Percentiles rank a stretch among this genome's conserved stretches.
Conservation (phyloP, 1,140 invertebrate species). For the Phymorhynchus buccinoides region DNA sequence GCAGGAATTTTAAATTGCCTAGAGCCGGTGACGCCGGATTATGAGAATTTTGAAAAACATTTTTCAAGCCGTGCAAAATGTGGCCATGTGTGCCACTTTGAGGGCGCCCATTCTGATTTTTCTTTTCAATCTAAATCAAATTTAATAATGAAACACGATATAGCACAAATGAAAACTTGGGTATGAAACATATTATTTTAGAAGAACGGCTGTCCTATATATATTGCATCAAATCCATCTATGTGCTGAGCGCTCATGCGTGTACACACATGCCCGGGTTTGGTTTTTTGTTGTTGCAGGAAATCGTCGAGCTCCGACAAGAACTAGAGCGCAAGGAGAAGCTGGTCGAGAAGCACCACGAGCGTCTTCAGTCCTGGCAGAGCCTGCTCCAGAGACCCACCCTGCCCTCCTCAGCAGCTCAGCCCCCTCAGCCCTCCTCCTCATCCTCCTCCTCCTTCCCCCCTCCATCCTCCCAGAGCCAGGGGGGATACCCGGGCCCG, state of each 20-base stretch:
- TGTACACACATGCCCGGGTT: too few relatives aligned
- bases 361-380: slow-evolving; percentile 92
- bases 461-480: slow-evolving; percentile 27
- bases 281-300: slow-evolving; percentile 72
- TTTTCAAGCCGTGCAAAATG: too few relatives aligned
- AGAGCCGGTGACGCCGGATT: too few relatives aligned
- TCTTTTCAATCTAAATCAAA: too few relatives aligned
- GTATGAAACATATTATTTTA: not conserved
- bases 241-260: too few relatives aligned
- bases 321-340: slow-evolving; percentile 91
- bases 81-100: too few relatives aligned
- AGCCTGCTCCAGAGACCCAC: slow-evolving; percentile 79
- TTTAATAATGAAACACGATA: too few relatives aligned
- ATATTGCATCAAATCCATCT: not conserved
- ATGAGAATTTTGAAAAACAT: too few relatives aligned
- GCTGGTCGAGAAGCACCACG: slow-evolving; percentile 89
- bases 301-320: slow-evolving; percentile 86
- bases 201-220: not conserved
- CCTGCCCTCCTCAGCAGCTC: slow-evolving; percentile 14
- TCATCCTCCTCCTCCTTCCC: slow-evolving; percentile 40
- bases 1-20: too few relatives aligned
- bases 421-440: slow-evolving; percentile 39
- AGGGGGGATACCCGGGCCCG: slow-evolving; percentile 40
- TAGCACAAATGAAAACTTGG: not conserved
- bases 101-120: too few relatives aligned